These are phyloP conservation scores for Lamprotornis superbus DNA, from an alignment of 2,113 vertebrate genomes.

Conservation along the genomic window DNA sequence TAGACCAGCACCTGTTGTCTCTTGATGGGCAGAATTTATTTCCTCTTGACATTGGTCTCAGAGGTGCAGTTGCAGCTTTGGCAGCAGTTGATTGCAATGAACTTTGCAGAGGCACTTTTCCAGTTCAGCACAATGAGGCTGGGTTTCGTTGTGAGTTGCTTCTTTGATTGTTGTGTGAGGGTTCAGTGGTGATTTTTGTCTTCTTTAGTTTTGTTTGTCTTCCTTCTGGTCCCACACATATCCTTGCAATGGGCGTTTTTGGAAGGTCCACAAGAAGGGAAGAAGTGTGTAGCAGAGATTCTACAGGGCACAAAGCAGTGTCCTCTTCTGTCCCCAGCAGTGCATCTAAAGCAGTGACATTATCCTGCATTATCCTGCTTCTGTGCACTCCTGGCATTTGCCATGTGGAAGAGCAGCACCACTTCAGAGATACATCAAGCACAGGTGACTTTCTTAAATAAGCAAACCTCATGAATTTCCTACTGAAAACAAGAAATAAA, in stretches of 20 bases:
- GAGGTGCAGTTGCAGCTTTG: not conserved
- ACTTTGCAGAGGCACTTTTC: not conserved
- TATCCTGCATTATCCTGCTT: not conserved
- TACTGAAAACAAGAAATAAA: not conserved
- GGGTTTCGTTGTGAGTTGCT: not conserved
- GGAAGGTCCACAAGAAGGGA: not conserved
- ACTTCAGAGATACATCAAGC: not conserved
- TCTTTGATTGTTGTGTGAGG: not conserved
- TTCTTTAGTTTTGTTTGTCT: too few relatives aligned
- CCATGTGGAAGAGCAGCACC: not conserved
- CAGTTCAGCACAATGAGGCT: not conserved
- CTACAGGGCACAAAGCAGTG: not conserved
- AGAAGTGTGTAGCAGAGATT: not conserved
- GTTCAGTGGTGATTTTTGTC: not conserved
- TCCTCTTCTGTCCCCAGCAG: not conserved
- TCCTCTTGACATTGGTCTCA: not conserved
- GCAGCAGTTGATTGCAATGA: not conserved
- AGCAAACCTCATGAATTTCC: not conserved
- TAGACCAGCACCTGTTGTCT: not conserved
- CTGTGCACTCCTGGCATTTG: not conserved
- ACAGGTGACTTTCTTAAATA: not conserved
- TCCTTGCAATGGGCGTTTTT: not conserved
- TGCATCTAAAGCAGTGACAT: not conserved
- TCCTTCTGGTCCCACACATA: fast-evolving
- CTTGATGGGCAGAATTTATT: not conserved